Base-by-base conservation (phyloP, 2,113 vertebrate genomes). In the Ramphastos sulfuratus region DNA sequence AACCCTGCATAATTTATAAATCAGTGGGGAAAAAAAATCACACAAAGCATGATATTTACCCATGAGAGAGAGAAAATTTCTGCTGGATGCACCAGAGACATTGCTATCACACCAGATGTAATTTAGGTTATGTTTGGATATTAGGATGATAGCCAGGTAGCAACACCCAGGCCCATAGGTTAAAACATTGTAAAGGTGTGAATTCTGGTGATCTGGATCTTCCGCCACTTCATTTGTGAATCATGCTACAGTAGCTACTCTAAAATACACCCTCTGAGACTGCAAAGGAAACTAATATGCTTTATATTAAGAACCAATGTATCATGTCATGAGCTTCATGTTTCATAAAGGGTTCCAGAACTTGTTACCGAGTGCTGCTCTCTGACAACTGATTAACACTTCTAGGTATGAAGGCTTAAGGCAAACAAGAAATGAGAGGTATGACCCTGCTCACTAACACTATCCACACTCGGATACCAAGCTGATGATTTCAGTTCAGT, bases 261-360 rank as follows among this genome's bases (percentile, higher is more conserved):
- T 75, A 59, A 60, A 77, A 67, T 44, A 30, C 4, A 15, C 54
- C 64, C 58, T 74, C 25, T 91, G 93, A 77, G 79, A 54, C 0
- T 37, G 44, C 42, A 35, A 95, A 61, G 66, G 50, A 20, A 66
- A 78, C 64, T 60, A 60, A 88, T 78, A 48, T 17, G 56, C 60
- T 86, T 85, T 72, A 23, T 60, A 54, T 37, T 81, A 54, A 0
- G 18, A 86, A n/a, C 10, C 33, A 78, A 33, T 19, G 37, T 48
- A 44, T 71, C 76, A 27, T 7, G 70, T 79, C 72, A 44, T 7
- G 25, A 76, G 72, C 46, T 81, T 77, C 46, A 12, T 7, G 24
- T 88, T 91, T 95, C 77, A 60, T 56, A 86, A 83, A 56, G 37
- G 28, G 6, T 93, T 94, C 82, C 90, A 95, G 61, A 52, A 74